Conservation (phyloP, 2,888 invertebrate species). For the Autographa gamma region DNA sequence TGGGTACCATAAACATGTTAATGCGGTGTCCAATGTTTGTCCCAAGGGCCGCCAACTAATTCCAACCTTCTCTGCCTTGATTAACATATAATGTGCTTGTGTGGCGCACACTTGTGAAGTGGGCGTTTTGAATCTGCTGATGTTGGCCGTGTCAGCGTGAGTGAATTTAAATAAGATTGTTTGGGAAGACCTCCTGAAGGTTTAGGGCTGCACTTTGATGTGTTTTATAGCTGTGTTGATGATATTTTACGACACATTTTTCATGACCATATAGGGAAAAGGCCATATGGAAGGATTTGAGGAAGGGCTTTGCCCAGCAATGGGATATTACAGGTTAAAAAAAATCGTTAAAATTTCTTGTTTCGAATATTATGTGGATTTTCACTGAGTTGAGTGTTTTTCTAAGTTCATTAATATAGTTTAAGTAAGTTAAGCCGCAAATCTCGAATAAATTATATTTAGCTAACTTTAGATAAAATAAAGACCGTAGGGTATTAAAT, state of each 20-base stretch:
- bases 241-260: background rate
- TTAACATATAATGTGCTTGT: constrained; percentile 61
- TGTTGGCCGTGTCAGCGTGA: constrained; percentile 38
- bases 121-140: constrained; percentile 37
- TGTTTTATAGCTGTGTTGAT: constrained; percentile 25
- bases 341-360: too few species aligned
- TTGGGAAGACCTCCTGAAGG: constrained; percentile 16
- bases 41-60: constrained; percentile 56
- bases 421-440: background rate
- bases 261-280: too few species aligned
- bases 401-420: background rate
- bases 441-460: background rate
- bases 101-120: constrained; percentile 44
- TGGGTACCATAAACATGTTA: constrained; percentile 61
- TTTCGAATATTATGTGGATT: too few species aligned
- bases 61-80: constrained; percentile 55
- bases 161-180: constrained; percentile 49
- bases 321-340: too few species aligned
- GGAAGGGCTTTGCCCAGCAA: too few species aligned
- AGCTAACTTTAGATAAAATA: constrained; percentile 1
- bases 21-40: constrained; percentile 60
- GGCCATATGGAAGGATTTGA: too few species aligned
- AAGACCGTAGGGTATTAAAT: background rate
- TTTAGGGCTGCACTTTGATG: constrained; percentile 22
- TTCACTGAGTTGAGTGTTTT: background rate